Evolutionary conservation across 2,888 invertebrate species (phyloP), one percentile per base, ranked within the genome.

Genomic region (Calameuta pallipes): DNA sequence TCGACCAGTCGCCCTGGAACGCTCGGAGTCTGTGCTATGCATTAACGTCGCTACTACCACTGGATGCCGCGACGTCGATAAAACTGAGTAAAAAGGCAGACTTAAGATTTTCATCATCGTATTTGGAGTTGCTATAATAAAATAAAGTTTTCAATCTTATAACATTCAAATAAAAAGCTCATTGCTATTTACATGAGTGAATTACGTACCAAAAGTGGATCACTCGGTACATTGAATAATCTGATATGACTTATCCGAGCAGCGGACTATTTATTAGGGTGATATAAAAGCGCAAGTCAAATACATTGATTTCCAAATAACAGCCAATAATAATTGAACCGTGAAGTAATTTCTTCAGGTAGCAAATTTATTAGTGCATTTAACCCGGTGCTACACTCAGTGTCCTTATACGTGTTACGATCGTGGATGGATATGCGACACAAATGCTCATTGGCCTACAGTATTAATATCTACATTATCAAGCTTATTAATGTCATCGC

Each of bases 1-100:
- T 90, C 90, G 90, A 90, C 88, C 88, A 84, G 85, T 79, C 80
- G 77, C 80, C 83, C 82, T 83, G 83, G 87, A 87, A 87, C 85
- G 85, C 84, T 84, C 83, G 80, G 84, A 85, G 87, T 85, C 85
- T 87, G 85, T 86, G 83, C 83, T 76, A 80, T 85, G 80, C 84
- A 82, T 81, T 81, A 83, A 83, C 84, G 83, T 89, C 87, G 86
- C 87, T 85, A 86, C 87, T 88, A 85, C 82, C 81, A 80, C 74
- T 79, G 75, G 68, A 76, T 71, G 73, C 75, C 71, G 81, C 74
- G 78, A 75, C 37, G 69, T 75, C 33, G 75, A 69, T 36, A 74
- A 70, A 70, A 73, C 41, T 15, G 15, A 41, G 15, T 1, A 41
- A 56, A 56, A 56, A 56, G 23, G 2, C 23, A 56, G 56, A 56